Base-by-base conservation (phyloP, 2,888 invertebrate species). In the Tenthredo livida region DNA sequence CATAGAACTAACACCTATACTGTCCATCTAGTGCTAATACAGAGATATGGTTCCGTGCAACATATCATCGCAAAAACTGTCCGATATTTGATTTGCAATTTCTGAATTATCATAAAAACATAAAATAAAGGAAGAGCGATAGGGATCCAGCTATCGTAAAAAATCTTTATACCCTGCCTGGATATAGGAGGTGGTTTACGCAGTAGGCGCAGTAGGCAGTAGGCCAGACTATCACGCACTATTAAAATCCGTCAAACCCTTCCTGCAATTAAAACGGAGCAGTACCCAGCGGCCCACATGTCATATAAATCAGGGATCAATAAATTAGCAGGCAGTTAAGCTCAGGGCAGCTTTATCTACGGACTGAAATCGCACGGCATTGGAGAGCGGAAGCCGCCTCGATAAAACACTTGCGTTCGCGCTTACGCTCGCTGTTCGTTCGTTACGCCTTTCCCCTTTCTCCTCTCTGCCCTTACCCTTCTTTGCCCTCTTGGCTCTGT, bases 231-330 rank as follows among this genome's bases (percentile, higher is more conserved):
- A 70, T 85, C 85, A 83, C 86, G 86, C 58, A 73, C 87, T 85
- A 89, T 87, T 88, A 88, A 86, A 88, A 86, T 87, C 85, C 87
- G 86, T 89, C 89, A 88, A 89, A 86, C 86, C 80, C 72, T 87
- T 86, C 85, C 87, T 85, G 87, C 88, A 88, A 89, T 90, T 89
- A 89, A 88, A 87, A 86, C 85, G 70, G 80, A 84, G 84, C 61
- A 37, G 61, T 80, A 50, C 61, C 65, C 65, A 40, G 80, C 87
- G 85, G 87, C 84, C 85, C 67, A 87, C 78, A 85, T 85, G 89
- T 89, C 88, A 87, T 88, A 90, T 90, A 90, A 91, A 90, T 91
- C 90, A 90, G 84, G 88, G 90, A 89, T 91, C 90, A 89, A 91
- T 91, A 91, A 91, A 91, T 91, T 91, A 91, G 89, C 88, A 86